Conservation (phyloP, 2,888 invertebrate genomes). For the Mimas tiliae region DNA sequence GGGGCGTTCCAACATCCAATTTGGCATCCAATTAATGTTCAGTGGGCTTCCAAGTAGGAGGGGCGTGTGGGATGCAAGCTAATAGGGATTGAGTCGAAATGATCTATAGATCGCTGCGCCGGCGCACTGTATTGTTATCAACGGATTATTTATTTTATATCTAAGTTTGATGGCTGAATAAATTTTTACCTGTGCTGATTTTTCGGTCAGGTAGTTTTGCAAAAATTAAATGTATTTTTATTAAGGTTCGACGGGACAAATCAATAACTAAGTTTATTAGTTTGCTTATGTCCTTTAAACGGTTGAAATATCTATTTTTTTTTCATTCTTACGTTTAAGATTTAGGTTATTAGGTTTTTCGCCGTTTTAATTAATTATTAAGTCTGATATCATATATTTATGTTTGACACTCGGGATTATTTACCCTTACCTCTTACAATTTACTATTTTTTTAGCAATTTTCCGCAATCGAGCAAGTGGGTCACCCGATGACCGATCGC, state of each 20-base stretch:
- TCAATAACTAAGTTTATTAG: slow-evolving; percentile 27
- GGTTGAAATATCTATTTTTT: not conserved
- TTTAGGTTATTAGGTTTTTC: not conserved
- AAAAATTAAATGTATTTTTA: slow-evolving; percentile 25
- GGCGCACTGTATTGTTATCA: slow-evolving; percentile 78
- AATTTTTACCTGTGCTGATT: slow-evolving; percentile 60
- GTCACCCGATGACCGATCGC: no score
- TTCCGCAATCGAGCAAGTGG: no score
- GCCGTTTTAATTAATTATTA: no score
- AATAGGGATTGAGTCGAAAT: slow-evolving; percentile 81
- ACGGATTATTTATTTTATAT: slow-evolving; percentile 77
- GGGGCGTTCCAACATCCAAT: slow-evolving; percentile 75
- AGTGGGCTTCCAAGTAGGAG: slow-evolving; percentile 80
- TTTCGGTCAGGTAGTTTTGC: slow-evolving; percentile 47
- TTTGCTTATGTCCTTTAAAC: not conserved
- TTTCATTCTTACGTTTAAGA: not conserved
- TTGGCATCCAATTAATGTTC: slow-evolving; percentile 82
- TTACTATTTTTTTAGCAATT: no score
- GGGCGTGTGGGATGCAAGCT: slow-evolving; percentile 71
- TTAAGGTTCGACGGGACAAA: slow-evolving; percentile 24
- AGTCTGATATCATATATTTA: no score
- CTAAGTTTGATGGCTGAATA: slow-evolving; percentile 76
- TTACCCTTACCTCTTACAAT: no score
- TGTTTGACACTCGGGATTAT: no score
- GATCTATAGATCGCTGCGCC: slow-evolving; percentile 80